phyloP scores from a whole-genome alignment of 2,113 vertebrate genomes.

The Aythya baeri region DNA sequence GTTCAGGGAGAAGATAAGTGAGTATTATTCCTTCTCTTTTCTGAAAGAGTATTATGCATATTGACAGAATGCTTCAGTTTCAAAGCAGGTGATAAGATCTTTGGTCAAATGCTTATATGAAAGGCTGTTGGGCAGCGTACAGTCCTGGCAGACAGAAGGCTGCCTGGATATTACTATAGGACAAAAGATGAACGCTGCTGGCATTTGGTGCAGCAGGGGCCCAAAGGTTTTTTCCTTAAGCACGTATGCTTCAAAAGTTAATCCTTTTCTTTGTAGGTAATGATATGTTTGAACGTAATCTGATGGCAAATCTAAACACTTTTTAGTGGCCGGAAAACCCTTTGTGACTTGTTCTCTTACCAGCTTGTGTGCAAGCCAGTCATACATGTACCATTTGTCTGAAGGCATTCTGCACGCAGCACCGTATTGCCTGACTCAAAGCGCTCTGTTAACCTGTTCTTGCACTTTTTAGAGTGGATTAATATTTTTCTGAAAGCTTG shows the following conservation, averaged over 20 bases:
- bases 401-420: not conserved
- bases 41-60: not conserved
- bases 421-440: not conserved
- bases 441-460: not conserved
- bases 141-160: not conserved
- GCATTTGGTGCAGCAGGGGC: not conserved
- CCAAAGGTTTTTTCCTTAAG: not conserved
- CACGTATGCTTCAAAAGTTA: not conserved
- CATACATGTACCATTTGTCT: not conserved
- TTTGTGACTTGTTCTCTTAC: not conserved
- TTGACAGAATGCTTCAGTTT: not conserved
- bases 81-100: not conserved
- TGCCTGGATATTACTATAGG: accelerated
- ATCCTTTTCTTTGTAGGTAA: not conserved
- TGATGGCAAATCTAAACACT: not conserved
- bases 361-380: not conserved
- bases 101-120: not conserved
- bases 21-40: not conserved
- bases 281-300: not conserved
- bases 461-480: not conserved
- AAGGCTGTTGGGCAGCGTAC: not conserved
- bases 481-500: not conserved
- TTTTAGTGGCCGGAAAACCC: not conserved
- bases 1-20: not conserved
- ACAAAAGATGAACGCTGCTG: not conserved